Percentiles rank a stretch among this genome's conserved stretches.
These are phyloP conservation scores for Gymnarchus niloticus DNA, from an alignment of 2,113 vertebrate species.

Conservation along the genomic window DNA sequence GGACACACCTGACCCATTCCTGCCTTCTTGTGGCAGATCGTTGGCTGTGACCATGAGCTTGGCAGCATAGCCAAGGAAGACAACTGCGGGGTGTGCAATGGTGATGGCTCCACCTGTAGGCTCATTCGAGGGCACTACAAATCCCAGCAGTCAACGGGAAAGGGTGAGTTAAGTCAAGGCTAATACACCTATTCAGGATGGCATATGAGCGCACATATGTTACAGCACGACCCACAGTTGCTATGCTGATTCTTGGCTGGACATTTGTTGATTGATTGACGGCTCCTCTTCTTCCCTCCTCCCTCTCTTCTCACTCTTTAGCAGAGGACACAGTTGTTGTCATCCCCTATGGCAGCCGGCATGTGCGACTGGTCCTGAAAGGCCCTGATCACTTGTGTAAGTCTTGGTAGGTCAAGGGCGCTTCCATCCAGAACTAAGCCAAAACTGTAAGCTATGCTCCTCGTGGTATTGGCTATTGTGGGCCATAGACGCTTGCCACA, in stretches of 20 bases:
- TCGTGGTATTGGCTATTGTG: not conserved
- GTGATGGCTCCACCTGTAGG: constrained; percentile 89
- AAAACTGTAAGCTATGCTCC: constrained; percentile 10
- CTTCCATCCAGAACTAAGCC: constrained; percentile 50
- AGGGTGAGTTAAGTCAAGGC: constrained; percentile 65
- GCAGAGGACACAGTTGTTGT: constrained; percentile 82
- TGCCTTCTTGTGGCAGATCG: constrained; percentile 65
- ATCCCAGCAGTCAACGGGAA: constrained; percentile 80
- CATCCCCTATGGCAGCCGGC: constrained; percentile 85
- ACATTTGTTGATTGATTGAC: not conserved
- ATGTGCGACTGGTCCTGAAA: constrained; percentile 86
- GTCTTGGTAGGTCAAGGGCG: constrained; percentile 74
- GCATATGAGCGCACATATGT: not conserved
- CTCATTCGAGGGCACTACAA: constrained; percentile 92
- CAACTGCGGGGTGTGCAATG: constrained; percentile 91
- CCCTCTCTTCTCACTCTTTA: constrained; percentile 37
- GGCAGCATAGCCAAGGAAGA: constrained; percentile 88
- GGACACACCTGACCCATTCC: not conserved
- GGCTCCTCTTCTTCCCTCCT: not conserved
- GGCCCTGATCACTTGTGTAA: constrained; percentile 96
- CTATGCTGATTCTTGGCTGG: not conserved
- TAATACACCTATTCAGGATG: not conserved
- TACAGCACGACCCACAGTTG: not conserved
- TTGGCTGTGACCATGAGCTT: constrained; percentile 90
- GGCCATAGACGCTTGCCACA: not conserved